A percentile compares a stretch with the other conserved stretches of the same genome.
phyloP scores from a whole-genome alignment of 2,888 invertebrate genomes.

The Drosophila prostipennis region DNA sequence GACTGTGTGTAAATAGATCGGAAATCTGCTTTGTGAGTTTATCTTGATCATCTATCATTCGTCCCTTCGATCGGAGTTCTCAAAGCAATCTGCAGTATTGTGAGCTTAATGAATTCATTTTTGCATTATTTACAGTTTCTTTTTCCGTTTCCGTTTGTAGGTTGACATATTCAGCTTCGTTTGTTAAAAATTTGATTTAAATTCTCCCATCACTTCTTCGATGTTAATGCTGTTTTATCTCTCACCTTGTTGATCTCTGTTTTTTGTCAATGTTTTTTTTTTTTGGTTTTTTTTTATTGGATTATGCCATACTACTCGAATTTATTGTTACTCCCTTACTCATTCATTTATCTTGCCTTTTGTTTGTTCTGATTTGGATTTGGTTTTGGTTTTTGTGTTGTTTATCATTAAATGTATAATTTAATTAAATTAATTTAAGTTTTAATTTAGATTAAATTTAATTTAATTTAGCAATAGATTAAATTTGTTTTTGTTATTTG shows the following conservation, averaged over 20 bases:
- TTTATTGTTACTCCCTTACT: constrained; percentile 14
- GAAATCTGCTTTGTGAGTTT: constrained; percentile 8
- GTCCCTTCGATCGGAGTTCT: background rate
- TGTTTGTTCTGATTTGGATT: constrained; percentile 33
- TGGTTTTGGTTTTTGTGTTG: constrained; percentile 38
- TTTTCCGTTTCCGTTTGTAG: constrained; percentile 7
- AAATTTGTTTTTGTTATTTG: constrained; percentile 74
- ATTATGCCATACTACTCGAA: constrained; percentile 22
- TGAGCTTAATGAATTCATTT: constrained; percentile 14
- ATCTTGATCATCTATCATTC: background rate
- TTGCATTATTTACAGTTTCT: constrained; percentile 33
- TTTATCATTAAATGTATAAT: constrained; percentile 52
- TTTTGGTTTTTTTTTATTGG: background rate
- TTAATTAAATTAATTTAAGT: constrained; percentile 52
- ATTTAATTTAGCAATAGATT: constrained; percentile 64
- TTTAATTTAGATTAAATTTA: constrained; percentile 61
- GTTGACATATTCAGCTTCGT: constrained; percentile 3
- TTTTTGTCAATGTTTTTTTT: constrained; percentile 45
- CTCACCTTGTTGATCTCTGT: constrained; percentile 8
- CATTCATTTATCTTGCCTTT: constrained; percentile 41
- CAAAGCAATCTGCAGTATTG: background rate
- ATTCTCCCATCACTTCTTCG: constrained; percentile 23
- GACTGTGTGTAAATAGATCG: constrained; percentile 1
- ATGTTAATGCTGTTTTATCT: constrained; percentile 40
- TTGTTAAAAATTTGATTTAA: constrained; percentile 15